Evolutionary conservation across 2,113 vertebrate genomes (phyloP).

Genomic region (Gadus macrocephalus): DNA sequence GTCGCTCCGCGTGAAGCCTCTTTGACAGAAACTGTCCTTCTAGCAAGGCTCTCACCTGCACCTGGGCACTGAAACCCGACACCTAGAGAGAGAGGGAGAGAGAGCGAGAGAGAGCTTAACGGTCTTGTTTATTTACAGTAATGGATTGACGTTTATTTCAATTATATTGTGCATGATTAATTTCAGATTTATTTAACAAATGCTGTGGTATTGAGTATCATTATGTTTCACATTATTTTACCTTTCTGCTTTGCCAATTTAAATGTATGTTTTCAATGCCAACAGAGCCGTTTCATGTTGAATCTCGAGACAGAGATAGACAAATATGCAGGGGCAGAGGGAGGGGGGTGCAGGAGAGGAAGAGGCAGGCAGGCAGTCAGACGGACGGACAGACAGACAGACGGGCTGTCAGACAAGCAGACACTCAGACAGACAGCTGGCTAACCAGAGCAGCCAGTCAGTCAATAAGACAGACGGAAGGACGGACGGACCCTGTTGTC

Average conservation of each 20-base stretch:
- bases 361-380: not conserved
- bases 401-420: not conserved
- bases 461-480: not conserved
- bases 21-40: constrained; percentile 97
- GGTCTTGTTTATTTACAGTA: too few species aligned
- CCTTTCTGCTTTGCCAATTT: too few species aligned
- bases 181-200: too few species aligned
- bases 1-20: constrained; percentile 87
- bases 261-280: too few species aligned
- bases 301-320: too few species aligned
- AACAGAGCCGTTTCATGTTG: too few species aligned
- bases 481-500: constrained; percentile 69
- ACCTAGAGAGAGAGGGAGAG: constrained; percentile 43
- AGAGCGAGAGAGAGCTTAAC: not conserved
- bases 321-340: too few species aligned
- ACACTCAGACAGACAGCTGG: not conserved
- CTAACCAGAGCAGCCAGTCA: not conserved
- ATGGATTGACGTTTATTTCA: too few species aligned
- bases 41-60: constrained; percentile 86
- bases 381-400: constrained; percentile 8
- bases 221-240: too few species aligned
- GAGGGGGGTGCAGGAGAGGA: too few species aligned
- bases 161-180: too few species aligned
- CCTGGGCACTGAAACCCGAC: constrained; percentile 61
- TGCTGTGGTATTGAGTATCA: too few species aligned